phyloP scores from a whole-genome alignment of 2,797 vertebrate species.

The Oreochromis grahami region DNA sequence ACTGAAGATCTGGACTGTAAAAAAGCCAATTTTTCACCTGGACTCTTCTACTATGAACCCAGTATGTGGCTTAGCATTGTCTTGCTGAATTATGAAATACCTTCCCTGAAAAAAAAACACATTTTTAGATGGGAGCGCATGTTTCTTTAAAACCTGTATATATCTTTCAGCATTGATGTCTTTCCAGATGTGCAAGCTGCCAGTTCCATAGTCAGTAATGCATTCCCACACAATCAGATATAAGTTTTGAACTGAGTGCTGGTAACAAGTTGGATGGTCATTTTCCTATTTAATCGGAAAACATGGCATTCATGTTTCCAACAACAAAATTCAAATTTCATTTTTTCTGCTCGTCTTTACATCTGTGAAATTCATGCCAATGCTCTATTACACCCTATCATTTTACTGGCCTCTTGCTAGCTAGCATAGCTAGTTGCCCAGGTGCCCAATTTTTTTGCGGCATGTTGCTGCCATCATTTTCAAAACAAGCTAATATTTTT shows the following conservation, averaged over 20 bases:
- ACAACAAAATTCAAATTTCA: background rate
- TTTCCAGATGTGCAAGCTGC: background rate
- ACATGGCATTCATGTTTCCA: background rate
- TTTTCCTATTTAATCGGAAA: background rate
- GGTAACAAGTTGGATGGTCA: background rate
- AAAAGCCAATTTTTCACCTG: background rate
- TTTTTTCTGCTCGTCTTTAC: background rate
- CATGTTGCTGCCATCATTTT: background rate
- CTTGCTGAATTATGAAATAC: background rate
- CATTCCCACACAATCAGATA: background rate
- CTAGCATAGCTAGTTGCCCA: background rate
- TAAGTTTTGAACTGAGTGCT: background rate
- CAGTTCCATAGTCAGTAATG: background rate
- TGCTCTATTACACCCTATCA: background rate
- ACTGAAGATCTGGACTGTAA: background rate
- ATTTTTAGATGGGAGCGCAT: background rate
- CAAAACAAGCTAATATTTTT: background rate
- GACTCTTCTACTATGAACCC: background rate
- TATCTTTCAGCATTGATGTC: background rate
- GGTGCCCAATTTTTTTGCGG: background rate
- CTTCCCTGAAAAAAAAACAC: background rate
- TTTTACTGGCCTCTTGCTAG: background rate
- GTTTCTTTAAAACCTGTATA: background rate
- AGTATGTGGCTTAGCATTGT: background rate
- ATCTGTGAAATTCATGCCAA: background rate